Base-by-base conservation (phyloP, 1,140 invertebrate genomes). In the Euura saliciscinereae region DNA sequence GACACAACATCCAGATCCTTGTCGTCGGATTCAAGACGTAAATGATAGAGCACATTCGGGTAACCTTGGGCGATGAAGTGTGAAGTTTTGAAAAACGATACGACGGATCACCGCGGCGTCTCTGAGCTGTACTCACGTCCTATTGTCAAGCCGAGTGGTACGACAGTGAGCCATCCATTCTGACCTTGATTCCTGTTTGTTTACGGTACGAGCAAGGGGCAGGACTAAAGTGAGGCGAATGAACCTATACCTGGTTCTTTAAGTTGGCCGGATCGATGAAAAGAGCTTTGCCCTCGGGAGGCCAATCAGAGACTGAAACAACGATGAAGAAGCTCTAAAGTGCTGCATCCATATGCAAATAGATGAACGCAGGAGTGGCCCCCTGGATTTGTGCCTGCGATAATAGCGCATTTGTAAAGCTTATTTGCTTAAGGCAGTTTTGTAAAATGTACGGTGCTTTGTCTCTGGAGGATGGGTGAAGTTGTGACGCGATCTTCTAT, bases 321-420 rank as follows among this genome's bases (percentile, higher is more conserved):
- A 59, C 51, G 51, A 59, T 6, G 51, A 59, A 59, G 51, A 28
- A 28, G 51, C 13, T n/a, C 13, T 8, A 59, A 59, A 59, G 51
- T 8, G 51, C 51, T 59, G 51, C 51, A 59, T 59, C 51, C 6
- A 59, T 11, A 59, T 59, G 6, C 6, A 59, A 59, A 59, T 59
- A n/a, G 13, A 59, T 59, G 13, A 59, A 59, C 10, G 28, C 28
- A 28, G 28, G 28, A 28, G 28, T 28, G 28, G 28, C 28, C 28
- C 28, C 28, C 28, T 28, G 28, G 28, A 28, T 28, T 28, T 28
- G 28, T 28, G 10, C 28, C 28, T n/a, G 51, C 13, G 51, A 59
- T 59, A 59, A 59, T 59, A 59, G 51, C 51, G 13, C 51, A 59
- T 59, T 59, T 59, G 51, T 59, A 59, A 59, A 59, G 51, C 51